Base-by-base conservation (phyloP, 2,797 vertebrate species). In the Anisognathus igniventris region DNA sequence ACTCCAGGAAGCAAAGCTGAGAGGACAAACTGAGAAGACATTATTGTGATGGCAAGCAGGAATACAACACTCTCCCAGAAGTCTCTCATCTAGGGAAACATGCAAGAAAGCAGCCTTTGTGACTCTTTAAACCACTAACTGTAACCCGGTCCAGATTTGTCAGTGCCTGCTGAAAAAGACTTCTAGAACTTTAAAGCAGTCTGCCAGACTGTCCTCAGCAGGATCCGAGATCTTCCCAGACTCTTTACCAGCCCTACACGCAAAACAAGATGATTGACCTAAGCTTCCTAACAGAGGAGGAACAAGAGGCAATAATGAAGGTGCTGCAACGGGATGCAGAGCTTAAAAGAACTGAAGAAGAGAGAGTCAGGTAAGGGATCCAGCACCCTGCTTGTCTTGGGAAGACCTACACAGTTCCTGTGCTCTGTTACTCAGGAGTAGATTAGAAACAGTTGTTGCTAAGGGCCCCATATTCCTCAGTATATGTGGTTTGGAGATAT, bases 201-300 rank as follows among this genome's bases (percentile, higher is more conserved):
- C 56, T 76, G 6, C 53, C 53, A 56, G 64, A 39, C 28, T 66
- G 22, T 28, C 27, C 45, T 92, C 64, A 62, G 64, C 21, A 21
- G 72, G 86, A 68, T 45, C 92, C 68, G 57, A 71, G 61, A 72
- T 44, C 35, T 77, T 65, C 25, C 44, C 39, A 23, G 12, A 50
- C 56, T 27, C 60, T 93, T 86, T 10, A 17, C 11, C 50, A 67
- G 16, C 7, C 21, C 33, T 33, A 18, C 35, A 50, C 20, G 11
- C 12, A 23, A 35, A 30, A 6, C 89, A 97, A 94, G 97, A 99
- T 99, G 99, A 99, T 99, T 33, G 99, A 99, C 95, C 95, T 99
- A 94, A 99, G 99, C 87, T 99, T 98, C 93, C 97, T 99, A 92
- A 99, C 99, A 0, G 99, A 99, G 70, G 98, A 99, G 75, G 99